Base-by-base conservation (phyloP, 2,113 vertebrate genomes). In the Tursiops truncatus region DNA sequence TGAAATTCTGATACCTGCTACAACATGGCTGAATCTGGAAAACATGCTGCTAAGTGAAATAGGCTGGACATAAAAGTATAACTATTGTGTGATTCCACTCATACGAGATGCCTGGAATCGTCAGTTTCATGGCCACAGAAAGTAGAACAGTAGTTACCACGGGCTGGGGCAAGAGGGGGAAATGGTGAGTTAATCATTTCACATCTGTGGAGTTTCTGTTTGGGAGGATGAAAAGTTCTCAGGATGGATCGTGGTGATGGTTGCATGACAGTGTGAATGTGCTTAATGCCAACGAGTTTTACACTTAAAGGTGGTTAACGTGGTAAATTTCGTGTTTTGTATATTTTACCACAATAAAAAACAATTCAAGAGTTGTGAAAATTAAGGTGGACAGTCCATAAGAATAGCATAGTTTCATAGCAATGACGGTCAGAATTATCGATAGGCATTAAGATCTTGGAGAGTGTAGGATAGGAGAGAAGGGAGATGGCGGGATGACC, bases 91-190 rank as follows among this genome's bases (percentile, higher is more conserved):
- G 12, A 80, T 38, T 94, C 21, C 62, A 28, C 4, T 41, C 44
- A 9, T n/a, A 5, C 21, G 11, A 60, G 70, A 12, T 91, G 63
- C 18, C 21, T 56, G 36, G 28, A 50, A 77, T 26, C 36, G 21
- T 63, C n/a, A 28, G 50, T 18, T 80, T 50, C 21, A 60, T 47
- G 50, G 14, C 71, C 8, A 79, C 11, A 23, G 26, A 41, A 73
- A 80, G 65, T n/a, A 70, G 25, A 62, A 73, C 9, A 23, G 12
- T 26, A 8, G 73, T 90, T 81, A 15, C 14, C 28, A 41, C 31
- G 7, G 8, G 5, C 0, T 36, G 1, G 1, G 10, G 53, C 53
- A 6, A 13, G 2, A 81, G 33, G 56, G 21, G 3, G 9, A 13
- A 14, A 63, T 13, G 33, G 41, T 21, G 9, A 74, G 7, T 73